phyloP scores from a whole-genome alignment of 2,797 vertebrate species.

The Valencia hispanica region DNA sequence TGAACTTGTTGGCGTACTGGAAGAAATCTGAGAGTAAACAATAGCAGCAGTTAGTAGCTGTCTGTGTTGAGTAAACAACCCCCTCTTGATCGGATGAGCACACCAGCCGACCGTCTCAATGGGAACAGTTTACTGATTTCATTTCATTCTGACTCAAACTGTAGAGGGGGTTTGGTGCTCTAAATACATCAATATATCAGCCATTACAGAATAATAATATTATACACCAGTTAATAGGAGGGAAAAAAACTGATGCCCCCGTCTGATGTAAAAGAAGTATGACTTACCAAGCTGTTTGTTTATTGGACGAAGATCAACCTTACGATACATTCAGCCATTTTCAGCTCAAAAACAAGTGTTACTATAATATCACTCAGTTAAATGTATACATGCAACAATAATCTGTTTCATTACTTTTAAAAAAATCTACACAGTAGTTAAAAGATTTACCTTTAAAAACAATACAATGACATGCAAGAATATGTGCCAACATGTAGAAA shows the following conservation, averaged over 20 bases:
- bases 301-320: conserved; percentile 62
- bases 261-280: conserved; percentile 68
- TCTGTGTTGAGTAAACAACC: conserved; percentile 21
- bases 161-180: background rate
- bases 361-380: conserved; percentile 50
- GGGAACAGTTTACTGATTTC: conserved; percentile 17
- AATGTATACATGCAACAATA: conserved; percentile 49
- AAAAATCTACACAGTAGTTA: conserved; percentile 4
- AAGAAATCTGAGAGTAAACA: conserved; percentile 82
- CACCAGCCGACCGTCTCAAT: conserved; percentile 33
- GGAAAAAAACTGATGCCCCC: conserved; percentile 21
- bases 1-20: conserved; percentile 81
- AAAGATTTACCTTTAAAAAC: conserved; percentile 6
- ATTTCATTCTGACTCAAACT: conserved; percentile 23
- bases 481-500: conserved; percentile 15
- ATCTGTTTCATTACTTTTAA: conserved; percentile 17
- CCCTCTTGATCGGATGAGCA: conserved; percentile 22
- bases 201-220: conserved; percentile 14
- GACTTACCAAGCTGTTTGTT: conserved; percentile 72
- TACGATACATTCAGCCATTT: conserved; percentile 68
- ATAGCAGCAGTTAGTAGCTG: conserved; percentile 58
- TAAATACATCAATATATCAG: conserved; percentile 14
- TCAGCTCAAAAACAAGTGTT: conserved; percentile 63
- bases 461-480: conserved; percentile 45
- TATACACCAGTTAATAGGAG: conserved; percentile 8